Percentiles rank a stretch among this genome's conserved stretches.
phyloP scores from a whole-genome alignment of 2,113 vertebrate species.

The Centropus unirufus region DNA sequence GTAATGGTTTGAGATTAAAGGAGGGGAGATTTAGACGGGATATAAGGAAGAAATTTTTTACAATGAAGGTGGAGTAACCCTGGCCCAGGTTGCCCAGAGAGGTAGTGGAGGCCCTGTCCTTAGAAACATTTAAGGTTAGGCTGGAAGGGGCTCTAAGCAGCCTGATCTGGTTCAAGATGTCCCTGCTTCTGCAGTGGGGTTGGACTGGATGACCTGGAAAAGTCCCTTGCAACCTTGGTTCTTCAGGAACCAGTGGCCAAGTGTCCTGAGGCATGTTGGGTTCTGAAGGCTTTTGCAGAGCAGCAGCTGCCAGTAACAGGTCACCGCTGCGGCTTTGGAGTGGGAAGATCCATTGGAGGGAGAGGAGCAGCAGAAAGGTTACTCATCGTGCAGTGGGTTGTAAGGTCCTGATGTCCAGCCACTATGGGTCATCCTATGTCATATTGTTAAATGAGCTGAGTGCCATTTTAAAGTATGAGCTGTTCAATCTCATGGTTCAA shows the following conservation, averaged over 20 bases:
- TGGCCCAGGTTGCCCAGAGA: no score
- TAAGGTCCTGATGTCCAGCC: neutral
- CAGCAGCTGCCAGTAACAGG: neutral
- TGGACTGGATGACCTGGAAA: no score
- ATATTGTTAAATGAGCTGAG: neutral
- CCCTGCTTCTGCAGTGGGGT: no score
- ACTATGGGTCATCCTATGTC: neutral
- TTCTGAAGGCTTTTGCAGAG: neutral
- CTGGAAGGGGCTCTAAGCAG: no score
- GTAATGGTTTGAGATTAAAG: no score
- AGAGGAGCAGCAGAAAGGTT: neutral
- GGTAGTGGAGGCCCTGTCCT: no score
- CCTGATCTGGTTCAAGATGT: no score
- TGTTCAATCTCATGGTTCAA: neutral
- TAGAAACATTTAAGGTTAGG: no score
- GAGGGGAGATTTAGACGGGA: no score
- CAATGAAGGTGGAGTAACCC: no score
- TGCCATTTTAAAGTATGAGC: neutral
- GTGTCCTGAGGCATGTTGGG: neutral
- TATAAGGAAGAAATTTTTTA: no score
- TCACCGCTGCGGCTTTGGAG: neutral
- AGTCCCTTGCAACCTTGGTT: neutral
- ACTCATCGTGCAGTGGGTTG: accelerated
- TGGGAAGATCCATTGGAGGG: neutral
- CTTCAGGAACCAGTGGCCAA: neutral